These are phyloP conservation scores for Cerastis rubricosa DNA, from an alignment of 2,888 invertebrate species.

Conservation along the genomic window DNA sequence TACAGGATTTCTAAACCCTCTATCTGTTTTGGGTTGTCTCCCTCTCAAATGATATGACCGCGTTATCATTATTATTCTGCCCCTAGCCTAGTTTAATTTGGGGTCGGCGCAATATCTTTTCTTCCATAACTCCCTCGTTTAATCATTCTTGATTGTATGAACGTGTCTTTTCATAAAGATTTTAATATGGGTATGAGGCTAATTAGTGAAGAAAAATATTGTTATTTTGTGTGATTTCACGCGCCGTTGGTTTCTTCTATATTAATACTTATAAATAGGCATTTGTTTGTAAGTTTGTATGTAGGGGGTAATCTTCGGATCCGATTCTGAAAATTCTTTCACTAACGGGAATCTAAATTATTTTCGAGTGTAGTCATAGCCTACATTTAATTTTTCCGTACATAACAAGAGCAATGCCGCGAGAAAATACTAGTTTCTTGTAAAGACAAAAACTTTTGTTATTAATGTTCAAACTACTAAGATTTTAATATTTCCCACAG, in stretches of 20 bases:
- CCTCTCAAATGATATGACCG: neutral
- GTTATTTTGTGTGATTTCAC: neutral
- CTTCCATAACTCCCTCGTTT: neutral
- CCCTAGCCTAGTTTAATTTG: neutral
- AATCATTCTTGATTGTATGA: neutral
- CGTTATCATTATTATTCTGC: neutral
- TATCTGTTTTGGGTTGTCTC: neutral
- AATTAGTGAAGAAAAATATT: neutral
- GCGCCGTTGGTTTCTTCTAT: neutral
- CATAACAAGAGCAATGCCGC: no score
- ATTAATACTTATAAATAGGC: no score
- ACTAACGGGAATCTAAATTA: no score
- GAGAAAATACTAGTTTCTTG: neutral
- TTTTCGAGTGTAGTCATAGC: no score
- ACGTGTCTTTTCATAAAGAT: neutral
- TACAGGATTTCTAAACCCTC: neutral
- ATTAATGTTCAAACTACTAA: neutral
- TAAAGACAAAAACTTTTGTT: neutral
- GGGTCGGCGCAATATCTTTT: neutral
- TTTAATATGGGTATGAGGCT: neutral
- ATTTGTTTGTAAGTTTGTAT: no score
- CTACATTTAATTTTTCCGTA: no score
- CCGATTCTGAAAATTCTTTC: no score
- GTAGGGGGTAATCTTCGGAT: no score
- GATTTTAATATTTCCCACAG: conserved; percentile 13